Evolutionary conservation across 2,113 vertebrate genomes (phyloP).

Genomic region (Plestiodon gilberti): DNA sequence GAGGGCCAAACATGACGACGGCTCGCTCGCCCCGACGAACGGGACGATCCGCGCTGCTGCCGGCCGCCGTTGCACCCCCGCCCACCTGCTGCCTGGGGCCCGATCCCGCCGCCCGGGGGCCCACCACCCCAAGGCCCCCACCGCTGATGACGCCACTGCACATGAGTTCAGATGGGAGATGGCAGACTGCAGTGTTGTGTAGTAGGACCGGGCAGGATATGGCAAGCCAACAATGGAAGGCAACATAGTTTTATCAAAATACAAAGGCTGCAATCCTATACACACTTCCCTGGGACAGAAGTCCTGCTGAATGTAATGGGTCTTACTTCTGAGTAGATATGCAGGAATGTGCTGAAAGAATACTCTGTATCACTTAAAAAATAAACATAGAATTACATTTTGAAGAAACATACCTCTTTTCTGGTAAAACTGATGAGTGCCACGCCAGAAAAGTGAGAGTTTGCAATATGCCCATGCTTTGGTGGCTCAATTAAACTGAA

Average conservation of each 20-base stretch:
- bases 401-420: slow-evolving; percentile 80
- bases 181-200: neutral
- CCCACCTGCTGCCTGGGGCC: no score
- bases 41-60: no score
- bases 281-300: no score
- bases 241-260: neutral
- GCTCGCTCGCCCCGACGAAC: no score
- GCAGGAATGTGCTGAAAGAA: neutral
- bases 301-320: no score
- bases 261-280: neutral
- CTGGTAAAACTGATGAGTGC: slow-evolving; percentile 82
- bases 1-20: no score
- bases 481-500: slow-evolving; percentile 82
- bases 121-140: no score
- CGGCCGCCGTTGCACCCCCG: no score
- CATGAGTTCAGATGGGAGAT: neutral
- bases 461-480: slow-evolving; percentile 82
- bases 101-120: no score
- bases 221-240: neutral
- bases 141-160: no score
- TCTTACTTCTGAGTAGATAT: no score
- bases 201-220: neutral
- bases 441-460: slow-evolving; percentile 78
- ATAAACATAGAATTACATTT: neutral
- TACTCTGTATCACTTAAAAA: neutral